Conservation (phyloP, 2,888 invertebrate species). For the Pseudolycoriella hygida region DNA sequence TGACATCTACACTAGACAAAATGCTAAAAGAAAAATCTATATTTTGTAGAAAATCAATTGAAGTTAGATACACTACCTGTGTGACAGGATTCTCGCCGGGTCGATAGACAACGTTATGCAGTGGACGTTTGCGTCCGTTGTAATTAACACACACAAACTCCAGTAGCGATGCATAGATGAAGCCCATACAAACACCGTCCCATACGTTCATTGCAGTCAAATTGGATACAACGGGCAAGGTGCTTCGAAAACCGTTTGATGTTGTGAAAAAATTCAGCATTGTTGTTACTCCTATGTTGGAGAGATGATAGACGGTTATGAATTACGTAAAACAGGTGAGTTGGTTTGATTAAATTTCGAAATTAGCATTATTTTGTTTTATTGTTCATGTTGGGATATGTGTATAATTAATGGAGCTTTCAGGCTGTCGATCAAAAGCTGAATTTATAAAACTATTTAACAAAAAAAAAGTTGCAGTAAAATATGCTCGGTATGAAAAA, state of each 20-base stretch:
- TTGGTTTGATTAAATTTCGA: no score
- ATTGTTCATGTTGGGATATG: no score
- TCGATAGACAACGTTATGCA: slow-evolving; percentile 76
- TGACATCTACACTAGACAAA: no score
- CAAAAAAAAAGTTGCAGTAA: no score
- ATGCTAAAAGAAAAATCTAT: no score
- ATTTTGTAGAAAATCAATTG: no score
- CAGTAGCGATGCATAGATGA: slow-evolving; percentile 84
- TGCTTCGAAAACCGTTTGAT: slow-evolving; percentile 80
- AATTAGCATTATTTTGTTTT: no score
- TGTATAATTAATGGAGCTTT: no score
- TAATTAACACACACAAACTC: slow-evolving; percentile 94
- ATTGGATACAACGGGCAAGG: slow-evolving; percentile 84
- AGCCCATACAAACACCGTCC: slow-evolving; percentile 95
- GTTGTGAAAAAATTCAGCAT: slow-evolving; percentile 98
- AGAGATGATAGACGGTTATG: background rate
- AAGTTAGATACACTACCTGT: slow-evolving; percentile 40
- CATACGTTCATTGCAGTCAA: slow-evolving; percentile 92
- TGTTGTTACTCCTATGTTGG: slow-evolving; percentile 70
- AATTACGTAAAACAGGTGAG: no score
- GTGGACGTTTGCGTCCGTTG: slow-evolving; percentile 75
- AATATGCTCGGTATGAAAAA: no score
- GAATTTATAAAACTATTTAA: no score
- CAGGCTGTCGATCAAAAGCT: no score
- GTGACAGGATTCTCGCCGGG: slow-evolving; percentile 83